These are phyloP conservation scores for Cygnus olor DNA, from an alignment of 2,797 vertebrate genomes.

Conservation along the genomic window DNA sequence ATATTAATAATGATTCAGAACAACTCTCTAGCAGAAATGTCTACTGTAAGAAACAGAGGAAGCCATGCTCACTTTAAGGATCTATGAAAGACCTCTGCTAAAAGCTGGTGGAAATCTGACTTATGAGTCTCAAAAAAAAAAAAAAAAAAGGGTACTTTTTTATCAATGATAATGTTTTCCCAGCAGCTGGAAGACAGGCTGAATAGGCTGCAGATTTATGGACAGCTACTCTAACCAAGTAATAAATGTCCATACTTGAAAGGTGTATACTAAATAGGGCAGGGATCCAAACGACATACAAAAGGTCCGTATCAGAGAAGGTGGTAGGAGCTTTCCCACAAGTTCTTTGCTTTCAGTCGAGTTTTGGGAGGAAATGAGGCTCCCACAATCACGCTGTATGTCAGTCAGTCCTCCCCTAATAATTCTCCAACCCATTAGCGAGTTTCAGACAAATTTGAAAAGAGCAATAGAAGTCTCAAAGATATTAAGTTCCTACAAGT, in stretches of 20 bases:
- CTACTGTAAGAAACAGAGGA: not conserved
- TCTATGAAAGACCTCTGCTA: not conserved
- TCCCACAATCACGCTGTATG: not conserved
- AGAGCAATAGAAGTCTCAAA: conserved; percentile 21
- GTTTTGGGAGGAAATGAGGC: not conserved
- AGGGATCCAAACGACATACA: not conserved
- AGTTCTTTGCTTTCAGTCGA: not conserved
- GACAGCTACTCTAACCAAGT: not conserved
- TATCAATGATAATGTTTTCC: not conserved
- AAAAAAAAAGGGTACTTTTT: not conserved
- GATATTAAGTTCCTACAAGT: conserved; percentile 16
- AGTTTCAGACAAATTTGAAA: conserved; percentile 4
- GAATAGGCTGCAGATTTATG: not conserved
- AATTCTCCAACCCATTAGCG: not conserved
- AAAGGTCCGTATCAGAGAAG: not conserved
- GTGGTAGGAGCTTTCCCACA: not conserved
- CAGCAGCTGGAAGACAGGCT: not conserved
- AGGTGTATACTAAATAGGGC: not conserved
- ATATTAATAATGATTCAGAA: not conserved
- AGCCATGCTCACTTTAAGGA: not conserved
- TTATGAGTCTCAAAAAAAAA: not conserved
- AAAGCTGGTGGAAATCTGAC: not conserved
- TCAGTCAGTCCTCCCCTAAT: conserved; percentile 12
- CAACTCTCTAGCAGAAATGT: not conserved
- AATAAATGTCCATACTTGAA: not conserved